phyloP scores from a whole-genome alignment of 2,888 invertebrate genomes.

The Folsomia candida region DNA sequence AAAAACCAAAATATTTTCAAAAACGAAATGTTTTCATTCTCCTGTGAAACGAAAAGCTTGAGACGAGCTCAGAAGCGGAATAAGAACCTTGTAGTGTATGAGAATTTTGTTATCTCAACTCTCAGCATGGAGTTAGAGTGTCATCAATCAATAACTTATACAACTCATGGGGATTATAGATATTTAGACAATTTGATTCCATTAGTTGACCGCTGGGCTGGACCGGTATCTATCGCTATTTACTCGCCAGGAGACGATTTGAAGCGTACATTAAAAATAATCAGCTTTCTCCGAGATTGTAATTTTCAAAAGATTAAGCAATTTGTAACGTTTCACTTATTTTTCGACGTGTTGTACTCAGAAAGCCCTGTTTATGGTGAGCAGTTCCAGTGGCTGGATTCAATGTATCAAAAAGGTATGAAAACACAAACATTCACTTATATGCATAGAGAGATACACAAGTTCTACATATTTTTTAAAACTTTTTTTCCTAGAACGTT shows the following conservation, averaged over 20 bases:
- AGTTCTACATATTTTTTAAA: neutral
- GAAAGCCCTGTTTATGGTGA: conserved; percentile 56
- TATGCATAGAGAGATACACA: no score
- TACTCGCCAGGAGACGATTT: conserved; percentile 85
- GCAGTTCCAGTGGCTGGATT: conserved; percentile 25
- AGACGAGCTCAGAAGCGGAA: conserved; percentile 29
- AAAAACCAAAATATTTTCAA: neutral
- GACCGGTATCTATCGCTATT: conserved; percentile 81
- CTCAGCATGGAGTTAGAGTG: conserved; percentile 62
- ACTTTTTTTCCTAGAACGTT: conserved; percentile 17
- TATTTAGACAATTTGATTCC: conserved; percentile 86
- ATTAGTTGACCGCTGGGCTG: conserved; percentile 80
- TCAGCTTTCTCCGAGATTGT: conserved; percentile 77
- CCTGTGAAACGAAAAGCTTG: neutral
- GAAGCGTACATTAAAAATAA: conserved; percentile 71
- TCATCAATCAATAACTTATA: conserved; percentile 83
- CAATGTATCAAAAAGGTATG: conserved; percentile 25
- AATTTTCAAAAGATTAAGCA: conserved; percentile 68
- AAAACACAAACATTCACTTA: neutral
- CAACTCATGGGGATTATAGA: conserved; percentile 87
- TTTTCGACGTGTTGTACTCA: conserved; percentile 81
- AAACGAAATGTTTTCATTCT: neutral
- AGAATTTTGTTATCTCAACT: conserved; percentile 30
- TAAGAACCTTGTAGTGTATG: conserved; percentile 34
- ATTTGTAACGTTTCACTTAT: conserved; percentile 82